Percentiles rank a stretch among this genome's conserved stretches.
phyloP scores from a whole-genome alignment of 2,113 vertebrate genomes.

The Brachyhypopomus occidentalis region DNA sequence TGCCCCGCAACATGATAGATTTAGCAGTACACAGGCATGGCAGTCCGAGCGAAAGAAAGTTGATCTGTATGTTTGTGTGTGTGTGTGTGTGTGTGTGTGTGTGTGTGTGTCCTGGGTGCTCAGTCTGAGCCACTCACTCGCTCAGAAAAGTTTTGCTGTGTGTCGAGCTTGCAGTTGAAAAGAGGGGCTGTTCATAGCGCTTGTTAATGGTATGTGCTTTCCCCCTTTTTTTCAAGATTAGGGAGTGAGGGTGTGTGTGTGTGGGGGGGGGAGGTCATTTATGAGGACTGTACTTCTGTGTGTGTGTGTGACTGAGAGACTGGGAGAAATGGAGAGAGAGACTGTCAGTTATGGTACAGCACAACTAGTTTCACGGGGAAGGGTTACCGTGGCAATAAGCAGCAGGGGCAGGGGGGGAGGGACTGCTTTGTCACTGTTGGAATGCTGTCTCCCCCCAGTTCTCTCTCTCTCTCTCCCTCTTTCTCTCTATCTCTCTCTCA shows the following conservation, averaged over 20 bases:
- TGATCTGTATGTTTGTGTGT: slow-evolving; percentile 43
- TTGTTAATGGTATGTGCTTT: slow-evolving; percentile 38
- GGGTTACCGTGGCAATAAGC: slow-evolving; percentile 38
- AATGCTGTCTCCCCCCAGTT: slow-evolving; percentile 58
- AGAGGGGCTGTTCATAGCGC: slow-evolving; percentile 12
- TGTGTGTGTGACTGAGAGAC: slow-evolving; percentile 28
- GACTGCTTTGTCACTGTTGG: slow-evolving; percentile 66
- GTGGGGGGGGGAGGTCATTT: not conserved
- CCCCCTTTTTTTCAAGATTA: slow-evolving; percentile 14
- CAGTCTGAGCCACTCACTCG: slow-evolving; percentile 1
- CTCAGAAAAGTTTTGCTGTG: slow-evolving; percentile 44
- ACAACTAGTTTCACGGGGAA: slow-evolving; percentile 45
- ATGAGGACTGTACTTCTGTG: slow-evolving; percentile 23
- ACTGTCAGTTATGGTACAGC: slow-evolving; percentile 52
- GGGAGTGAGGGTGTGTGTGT: not conserved
- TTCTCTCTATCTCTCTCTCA: slow-evolving; percentile 46
- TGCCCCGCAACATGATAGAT: slow-evolving; percentile 1
- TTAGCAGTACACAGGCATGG: slow-evolving; percentile 31
- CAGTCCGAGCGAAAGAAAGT: slow-evolving; percentile 60
- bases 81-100: slow-evolving; percentile 17
- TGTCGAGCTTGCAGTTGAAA: slow-evolving; percentile 22
- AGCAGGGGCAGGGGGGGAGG: slow-evolving; percentile 28
- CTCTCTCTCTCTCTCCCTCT: slow-evolving; percentile 55
- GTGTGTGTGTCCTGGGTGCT: slow-evolving; percentile 18
- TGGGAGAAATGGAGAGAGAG: not conserved